Percentiles rank a stretch among this genome's conserved stretches.
Conservation (phyloP, 2,113 vertebrate genomes). For the Spea multiplicata region DNA sequence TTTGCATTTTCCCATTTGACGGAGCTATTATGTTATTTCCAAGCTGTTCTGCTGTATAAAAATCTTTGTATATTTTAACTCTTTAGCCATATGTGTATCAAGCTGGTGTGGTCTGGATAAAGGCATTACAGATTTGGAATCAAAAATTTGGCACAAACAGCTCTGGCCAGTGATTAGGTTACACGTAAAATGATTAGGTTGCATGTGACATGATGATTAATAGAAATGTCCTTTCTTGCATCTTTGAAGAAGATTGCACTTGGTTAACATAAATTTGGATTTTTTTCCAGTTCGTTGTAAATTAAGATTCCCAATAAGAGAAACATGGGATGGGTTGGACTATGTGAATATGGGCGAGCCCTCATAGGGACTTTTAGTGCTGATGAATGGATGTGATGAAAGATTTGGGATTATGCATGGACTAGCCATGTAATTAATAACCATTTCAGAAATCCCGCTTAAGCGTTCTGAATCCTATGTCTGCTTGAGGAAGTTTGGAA, state of each 20-base stretch:
- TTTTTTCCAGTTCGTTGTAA: constrained; percentile 12
- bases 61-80: too few species aligned
- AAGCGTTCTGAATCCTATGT: neutral
- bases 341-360: constrained; percentile 6
- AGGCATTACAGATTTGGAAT: too few species aligned
- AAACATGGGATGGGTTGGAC: constrained; percentile 17
- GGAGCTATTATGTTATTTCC: too few species aligned
- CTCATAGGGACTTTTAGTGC: constrained; percentile 15
- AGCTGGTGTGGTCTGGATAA: too few species aligned
- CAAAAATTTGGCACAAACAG: too few species aligned
- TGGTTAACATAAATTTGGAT: constrained; percentile 19
- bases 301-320: neutral
- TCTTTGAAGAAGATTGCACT: constrained; percentile 16
- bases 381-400: constrained; percentile 42
- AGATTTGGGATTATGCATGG: constrained; percentile 35
- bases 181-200: too few species aligned
- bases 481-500: neutral
- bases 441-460: neutral
- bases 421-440: constrained; percentile 30
- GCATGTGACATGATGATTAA: neutral
- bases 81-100: too few species aligned
- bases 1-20: too few species aligned
- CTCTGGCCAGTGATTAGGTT: too few species aligned
- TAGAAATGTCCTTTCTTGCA: neutral
- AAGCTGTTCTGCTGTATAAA: too few species aligned